A percentile compares a stretch with the other conserved stretches of the same genome.
These are phyloP conservation scores for Lutraria rhynchaena DNA, from an alignment of 1,140 invertebrate species.

Conservation along the genomic window DNA sequence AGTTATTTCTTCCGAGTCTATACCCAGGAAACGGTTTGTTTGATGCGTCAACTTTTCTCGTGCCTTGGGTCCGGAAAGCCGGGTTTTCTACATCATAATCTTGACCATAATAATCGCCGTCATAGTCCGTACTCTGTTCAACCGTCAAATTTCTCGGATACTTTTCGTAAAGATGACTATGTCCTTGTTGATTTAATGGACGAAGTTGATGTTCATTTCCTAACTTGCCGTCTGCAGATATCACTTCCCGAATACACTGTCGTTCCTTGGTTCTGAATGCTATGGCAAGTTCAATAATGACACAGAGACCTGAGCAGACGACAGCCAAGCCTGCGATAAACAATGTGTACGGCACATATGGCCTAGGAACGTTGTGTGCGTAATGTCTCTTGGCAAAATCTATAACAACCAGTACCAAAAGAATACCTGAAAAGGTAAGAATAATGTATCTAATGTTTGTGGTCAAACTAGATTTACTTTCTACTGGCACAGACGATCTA, in stretches of 20 bases:
- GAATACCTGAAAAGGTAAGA: slow-evolving; percentile 47
- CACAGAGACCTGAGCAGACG: slow-evolving; percentile 16
- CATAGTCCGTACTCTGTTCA: neutral
- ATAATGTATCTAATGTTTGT: too few species aligned
- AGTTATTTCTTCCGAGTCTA: slow-evolving; percentile 40
- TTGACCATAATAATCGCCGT: slow-evolving; percentile 30
- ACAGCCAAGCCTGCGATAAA: slow-evolving; percentile 21
- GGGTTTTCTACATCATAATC: slow-evolving; percentile 47
- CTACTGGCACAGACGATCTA: too few species aligned
- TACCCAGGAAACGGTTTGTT: slow-evolving; percentile 47
- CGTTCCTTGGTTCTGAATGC: slow-evolving; percentile 20
- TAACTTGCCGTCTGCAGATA: neutral
- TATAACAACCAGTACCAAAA: slow-evolving; percentile 24
- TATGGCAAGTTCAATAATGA: slow-evolving; percentile 21
- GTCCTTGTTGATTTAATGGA: slow-evolving; percentile 20
- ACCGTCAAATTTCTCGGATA: neutral
- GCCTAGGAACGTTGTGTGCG: slow-evolving; percentile 7
- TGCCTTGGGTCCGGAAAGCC: slow-evolving; percentile 23
- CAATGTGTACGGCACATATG: slow-evolving; percentile 34
- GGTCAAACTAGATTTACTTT: too few species aligned
- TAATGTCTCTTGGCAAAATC: slow-evolving; percentile 24
- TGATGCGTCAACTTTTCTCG: slow-evolving; percentile 13
- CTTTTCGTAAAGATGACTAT: neutral
- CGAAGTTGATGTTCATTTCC: slow-evolving; percentile 19
- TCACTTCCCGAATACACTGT: neutral